Base-by-base conservation (phyloP, 2,113 vertebrate genomes). In the Progne subis region DNA sequence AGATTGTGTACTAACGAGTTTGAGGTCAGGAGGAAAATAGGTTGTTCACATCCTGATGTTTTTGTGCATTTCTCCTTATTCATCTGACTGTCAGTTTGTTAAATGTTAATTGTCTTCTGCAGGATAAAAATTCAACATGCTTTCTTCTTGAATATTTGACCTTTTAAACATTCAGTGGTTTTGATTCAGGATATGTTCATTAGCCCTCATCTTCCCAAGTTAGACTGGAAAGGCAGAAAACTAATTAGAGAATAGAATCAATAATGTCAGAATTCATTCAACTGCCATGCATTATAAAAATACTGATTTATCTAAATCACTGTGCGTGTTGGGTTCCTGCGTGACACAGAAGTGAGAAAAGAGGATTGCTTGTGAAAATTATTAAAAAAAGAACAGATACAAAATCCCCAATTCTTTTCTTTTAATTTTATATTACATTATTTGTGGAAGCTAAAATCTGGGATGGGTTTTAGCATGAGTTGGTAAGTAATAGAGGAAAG, bases 101-200 rank as follows among this genome's bases (percentile, higher is more conserved):
- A 83, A 92, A 90, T 83, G 85, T 76, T 88, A 94, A 90, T 92
- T 1, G 5, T 69, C 81, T 71, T 91, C 46, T 64, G 18, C 59
- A 81, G 46, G 56, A 83, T 92, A 63, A 75, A 88, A 94, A 70
- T 53, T n/a, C 86, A 93, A 37, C 47, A 1, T 82, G 55, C 67
- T 83, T 95, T 83, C 71, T 88, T 32, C 82, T 93, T 64, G 75
- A 83, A 78, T 93, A 53, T 88, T 83, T 95, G 92, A 94, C 90
- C 94, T 96, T 96, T 90, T 86, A 93, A 96, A 70, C 49, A 53
- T 78, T 64, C 72, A 31, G 34, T 71, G 82, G 3, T 49, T 93
- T 93, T 91, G 60, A 75, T 90, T 92, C 47, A 71, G 72, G 64
- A 86, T 81, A 56, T 78, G n/a, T 63, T 95, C 53, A 74, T 93